These are phyloP conservation scores for Alexandromys fortis DNA, from an alignment of 2,113 vertebrate species.

Conservation along the genomic window DNA sequence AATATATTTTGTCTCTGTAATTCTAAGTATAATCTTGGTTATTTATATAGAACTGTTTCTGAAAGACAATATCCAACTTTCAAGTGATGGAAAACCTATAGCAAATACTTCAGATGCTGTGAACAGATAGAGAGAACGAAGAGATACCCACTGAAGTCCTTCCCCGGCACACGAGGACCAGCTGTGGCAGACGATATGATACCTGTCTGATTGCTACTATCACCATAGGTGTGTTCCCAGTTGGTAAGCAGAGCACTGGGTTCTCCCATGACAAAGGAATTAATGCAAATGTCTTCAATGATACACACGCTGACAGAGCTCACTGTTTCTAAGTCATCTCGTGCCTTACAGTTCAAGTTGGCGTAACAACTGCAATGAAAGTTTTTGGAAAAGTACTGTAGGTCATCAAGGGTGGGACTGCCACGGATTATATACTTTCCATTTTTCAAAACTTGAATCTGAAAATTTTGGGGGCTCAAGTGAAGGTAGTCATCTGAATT, in stretches of 20 bases:
- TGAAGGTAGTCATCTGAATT: conserved; percentile 91
- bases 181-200: neutral
- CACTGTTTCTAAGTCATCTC: conserved; percentile 61
- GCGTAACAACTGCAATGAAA: conserved; percentile 89
- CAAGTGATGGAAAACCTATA: neutral
- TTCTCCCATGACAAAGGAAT: conserved; percentile 55
- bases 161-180: neutral
- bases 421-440: conserved; percentile 84
- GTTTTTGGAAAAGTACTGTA: conserved; percentile 82
- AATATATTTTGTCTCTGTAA: conserved; percentile 19
- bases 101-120: conserved; percentile 32
- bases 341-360: conserved; percentile 82
- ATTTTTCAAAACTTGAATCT: conserved; percentile 76
- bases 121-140: conserved; percentile 19
- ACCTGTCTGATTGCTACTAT: neutral
- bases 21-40: neutral
- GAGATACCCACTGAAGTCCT: neutral
- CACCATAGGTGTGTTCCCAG: neutral
- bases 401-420: conserved; percentile 83
- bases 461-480: conserved; percentile 86
- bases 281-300: conserved; percentile 81
- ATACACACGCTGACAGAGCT: conserved; percentile 75
- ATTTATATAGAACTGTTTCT: neutral
- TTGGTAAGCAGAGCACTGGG: fast-evolving
- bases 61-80: neutral